Base-by-base conservation (phyloP, 1,140 invertebrate species). In the Lucilia sericata region DNA sequence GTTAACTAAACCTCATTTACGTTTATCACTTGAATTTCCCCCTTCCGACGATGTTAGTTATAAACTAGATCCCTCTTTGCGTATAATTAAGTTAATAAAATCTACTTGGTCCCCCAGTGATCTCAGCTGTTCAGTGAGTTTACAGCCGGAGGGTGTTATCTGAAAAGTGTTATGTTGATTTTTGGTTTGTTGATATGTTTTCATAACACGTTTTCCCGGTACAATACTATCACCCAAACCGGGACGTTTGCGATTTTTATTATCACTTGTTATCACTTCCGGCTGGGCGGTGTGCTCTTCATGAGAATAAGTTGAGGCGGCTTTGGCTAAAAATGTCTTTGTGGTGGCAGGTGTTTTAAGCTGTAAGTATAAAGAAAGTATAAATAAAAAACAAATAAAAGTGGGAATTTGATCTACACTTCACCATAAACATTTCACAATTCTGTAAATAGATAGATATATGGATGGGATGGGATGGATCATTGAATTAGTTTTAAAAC, bases 181-280 rank as follows among this genome's bases (percentile, higher is more conserved):
- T 91, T 92, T 85, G 92, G 90, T 85, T 91, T 86, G 86, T 94
- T 94, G 87, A 96, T 80, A 96, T 90, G 95, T 93, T 91, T 96
- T 96, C 88, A 97, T 93, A 9, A 97, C 96, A 92, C 95, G 96
- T 88, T 98, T 96, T 9, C 96, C 94, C 55, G 97, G 97, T 36
- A 96, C 92, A 21, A 98, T 88, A n/a, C 92, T 93, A 88, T 96
- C 94, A 14, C 94, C 93, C 5, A 98, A 88, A 0, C 97, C 97
- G 82, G 96, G 95, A 84, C 96, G 91, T 87, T 96, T 97, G 86
- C 96, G 95, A 87, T 94, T 94, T 86, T 74, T 60, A 13, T 81
- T 84, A 2, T 13, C 70, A 9, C 8, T 4, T 34, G 34, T 25
- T 74, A n/a, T 5, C 7, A 21, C 4, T 12, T 47, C 17, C 55